Base-by-base conservation (phyloP, 2,888 invertebrate genomes). In the Prenolepis imparis region DNA sequence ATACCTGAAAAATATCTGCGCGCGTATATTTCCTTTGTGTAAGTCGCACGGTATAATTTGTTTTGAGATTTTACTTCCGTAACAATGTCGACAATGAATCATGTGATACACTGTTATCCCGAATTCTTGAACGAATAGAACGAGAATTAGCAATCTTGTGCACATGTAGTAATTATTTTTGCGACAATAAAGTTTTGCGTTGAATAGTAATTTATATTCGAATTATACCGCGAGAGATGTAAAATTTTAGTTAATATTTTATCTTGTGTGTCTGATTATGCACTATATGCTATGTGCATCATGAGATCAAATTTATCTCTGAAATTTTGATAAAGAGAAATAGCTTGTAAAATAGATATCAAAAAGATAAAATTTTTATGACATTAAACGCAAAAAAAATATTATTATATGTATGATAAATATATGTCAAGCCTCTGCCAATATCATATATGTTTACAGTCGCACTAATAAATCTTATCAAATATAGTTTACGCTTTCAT, bases 191-290 rank as follows among this genome's bases (percentile, higher is more conserved):
- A 81, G 70, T 63, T 84, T 48, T 44, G 63, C 59, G 72, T 82
- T 84, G 67, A 67, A 81, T 83, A 75, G 61, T 85, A 89, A 89
- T 88, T 89, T 89, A 89, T 82, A 64, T 68, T 64, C 48, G 21
- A 55, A 55, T 86, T 83, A 84, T 88, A 84, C 75, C 66, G 78
- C 73, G 82, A 81, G 70, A 18, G 55, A 48, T 39, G 57, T 9
- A 28, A 21, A 48, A 48, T 48, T 48, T 66, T 72, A 36, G 67
- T 82, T 88, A 87, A 89, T 85, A 84, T 48, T 74, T 85, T 48
- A 83, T 15, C 28, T 39, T 59, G 12, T 18, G 12, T 18, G 61
- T 18, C 41, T 24, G 61, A 32, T 32, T 64, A 15, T 12, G 66
- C 18, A 48, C 39, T 32, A 55, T 21, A 32, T 18, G 57, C 18